A percentile compares a stretch with the other conserved stretches of the same genome.
Conservation (phyloP, 2,113 vertebrate species). For the Tyto alba region DNA sequence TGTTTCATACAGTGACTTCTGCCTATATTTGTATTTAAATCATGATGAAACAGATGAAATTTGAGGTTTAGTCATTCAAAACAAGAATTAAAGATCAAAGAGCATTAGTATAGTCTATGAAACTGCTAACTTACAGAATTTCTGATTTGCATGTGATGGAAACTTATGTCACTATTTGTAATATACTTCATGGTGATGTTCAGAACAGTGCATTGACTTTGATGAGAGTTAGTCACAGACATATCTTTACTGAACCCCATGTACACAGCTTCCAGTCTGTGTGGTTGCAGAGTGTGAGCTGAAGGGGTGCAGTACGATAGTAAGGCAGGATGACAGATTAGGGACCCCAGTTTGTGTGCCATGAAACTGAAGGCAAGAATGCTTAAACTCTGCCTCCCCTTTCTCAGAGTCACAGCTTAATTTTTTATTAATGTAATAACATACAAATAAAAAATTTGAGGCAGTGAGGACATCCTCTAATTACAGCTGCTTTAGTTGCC, state of each 20-base stretch:
- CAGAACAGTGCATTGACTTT: not conserved
- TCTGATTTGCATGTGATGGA: not conserved
- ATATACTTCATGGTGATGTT: not conserved
- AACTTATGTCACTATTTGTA: not conserved
- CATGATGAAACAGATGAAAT: not conserved
- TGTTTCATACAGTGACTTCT: not conserved
- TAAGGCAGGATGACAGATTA: not conserved
- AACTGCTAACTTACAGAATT: not conserved
- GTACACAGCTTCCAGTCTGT: not conserved
- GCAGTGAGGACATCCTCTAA: not conserved
- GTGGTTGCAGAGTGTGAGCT: rapidly evolving
- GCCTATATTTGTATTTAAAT: not conserved
- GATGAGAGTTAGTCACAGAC: not conserved
- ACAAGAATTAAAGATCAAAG: not conserved
- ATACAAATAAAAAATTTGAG: not conserved
- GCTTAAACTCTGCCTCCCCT: not conserved
- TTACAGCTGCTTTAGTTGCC: not conserved
- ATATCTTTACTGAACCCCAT: not conserved
- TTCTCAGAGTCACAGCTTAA: not conserved
- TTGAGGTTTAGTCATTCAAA: not conserved
- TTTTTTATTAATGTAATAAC: not conserved
- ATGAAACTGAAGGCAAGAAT: not conserved
- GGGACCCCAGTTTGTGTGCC: not conserved
- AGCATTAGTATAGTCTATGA: not conserved
- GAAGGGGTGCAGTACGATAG: not conserved